These are phyloP conservation scores for Rhinichthys osculus DNA, from an alignment of 2,797 vertebrate genomes.

Conservation along the genomic window DNA sequence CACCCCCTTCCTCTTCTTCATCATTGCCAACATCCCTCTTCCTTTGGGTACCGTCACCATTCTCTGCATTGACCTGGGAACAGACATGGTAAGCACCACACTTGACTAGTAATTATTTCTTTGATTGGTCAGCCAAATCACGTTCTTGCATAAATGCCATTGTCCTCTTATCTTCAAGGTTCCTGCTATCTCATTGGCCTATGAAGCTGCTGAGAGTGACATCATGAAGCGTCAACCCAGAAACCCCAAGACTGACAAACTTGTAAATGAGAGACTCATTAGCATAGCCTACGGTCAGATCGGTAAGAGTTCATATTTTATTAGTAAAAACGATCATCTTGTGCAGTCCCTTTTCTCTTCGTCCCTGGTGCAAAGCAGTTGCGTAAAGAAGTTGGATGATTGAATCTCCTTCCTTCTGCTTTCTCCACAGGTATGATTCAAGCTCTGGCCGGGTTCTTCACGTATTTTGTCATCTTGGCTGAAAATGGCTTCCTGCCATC, in stretches of 20 bases:
- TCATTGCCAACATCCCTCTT: conserved; percentile 93
- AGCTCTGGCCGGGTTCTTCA: conserved; percentile 89
- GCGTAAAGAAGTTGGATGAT: background rate
- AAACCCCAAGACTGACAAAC: conserved; percentile 94
- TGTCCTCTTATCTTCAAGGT: conserved; percentile 74
- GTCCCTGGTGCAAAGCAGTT: background rate
- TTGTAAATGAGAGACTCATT: conserved; percentile 95
- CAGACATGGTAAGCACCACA: conserved; percentile 88
- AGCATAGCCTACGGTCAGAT: conserved; percentile 98
- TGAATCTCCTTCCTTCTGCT: background rate
- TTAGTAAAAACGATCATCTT: background rate
- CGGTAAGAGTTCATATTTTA: conserved; percentile 75
- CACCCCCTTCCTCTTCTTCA: conserved; percentile 94
- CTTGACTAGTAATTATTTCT: background rate
- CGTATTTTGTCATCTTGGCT: conserved; percentile 89
- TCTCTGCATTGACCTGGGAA: conserved; percentile 96
- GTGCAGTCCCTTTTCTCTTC: background rate
- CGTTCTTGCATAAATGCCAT: background rate
- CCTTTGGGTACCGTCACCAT: conserved; percentile 96
- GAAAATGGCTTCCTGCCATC: conserved; percentile 87
- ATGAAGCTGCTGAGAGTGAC: conserved; percentile 96
- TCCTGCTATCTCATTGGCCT: conserved; percentile 95
- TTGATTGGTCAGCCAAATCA: background rate
- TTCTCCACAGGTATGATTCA: conserved; percentile 86
- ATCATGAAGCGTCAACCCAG: conserved; percentile 98